Base-by-base conservation (phyloP, 64 coral and sea anemone species). In the Actinia equina region DNA sequence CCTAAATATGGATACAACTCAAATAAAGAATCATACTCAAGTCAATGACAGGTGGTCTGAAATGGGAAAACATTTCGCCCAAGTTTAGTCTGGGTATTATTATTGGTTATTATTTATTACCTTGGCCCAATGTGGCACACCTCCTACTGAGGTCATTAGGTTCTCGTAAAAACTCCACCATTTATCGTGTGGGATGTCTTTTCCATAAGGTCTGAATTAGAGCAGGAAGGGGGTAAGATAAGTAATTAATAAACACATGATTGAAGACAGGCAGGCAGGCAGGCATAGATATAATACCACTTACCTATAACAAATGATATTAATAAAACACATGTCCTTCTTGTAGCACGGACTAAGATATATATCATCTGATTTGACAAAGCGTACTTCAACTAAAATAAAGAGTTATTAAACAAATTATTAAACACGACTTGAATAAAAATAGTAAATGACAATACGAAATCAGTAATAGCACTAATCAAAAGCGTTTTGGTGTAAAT, bases 51-150 rank as follows among this genome's bases (percentile, higher is more conserved):
- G n/a, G n/a, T n/a, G n/a, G n/a, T n/a, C n/a, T n/a, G n/a, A n/a
- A n/a, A n/a, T n/a, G n/a, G n/a, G n/a, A n/a, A n/a, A n/a, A n/a
- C n/a, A n/a, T n/a, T n/a, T n/a, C n/a, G n/a, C n/a, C n/a, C n/a
- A n/a, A n/a, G n/a, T n/a, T n/a, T n/a, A n/a, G n/a, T n/a, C n/a
- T n/a, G n/a, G n/a, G n/a, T n/a, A n/a, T n/a, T n/a, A n/a, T n/a
- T n/a, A n/a, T n/a, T n/a, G n/a, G n/a, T n/a, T n/a, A n/a, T n/a
- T n/a, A 37, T 37, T 64, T 3, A 64, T 46, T 87, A 98, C 96
- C 93, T 98, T 98, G 14, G 93, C 96, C 96, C 96, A 98, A 62
- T 98, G 96, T 20, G 96, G 96, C 51, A 87, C 82, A 8, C 96
- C 96, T 4, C 96, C 96, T 49, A 93, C 93, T 18, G 96, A 98